phyloP scores from a whole-genome alignment of 2,113 vertebrate genomes.

The Tupaia tana region DNA sequence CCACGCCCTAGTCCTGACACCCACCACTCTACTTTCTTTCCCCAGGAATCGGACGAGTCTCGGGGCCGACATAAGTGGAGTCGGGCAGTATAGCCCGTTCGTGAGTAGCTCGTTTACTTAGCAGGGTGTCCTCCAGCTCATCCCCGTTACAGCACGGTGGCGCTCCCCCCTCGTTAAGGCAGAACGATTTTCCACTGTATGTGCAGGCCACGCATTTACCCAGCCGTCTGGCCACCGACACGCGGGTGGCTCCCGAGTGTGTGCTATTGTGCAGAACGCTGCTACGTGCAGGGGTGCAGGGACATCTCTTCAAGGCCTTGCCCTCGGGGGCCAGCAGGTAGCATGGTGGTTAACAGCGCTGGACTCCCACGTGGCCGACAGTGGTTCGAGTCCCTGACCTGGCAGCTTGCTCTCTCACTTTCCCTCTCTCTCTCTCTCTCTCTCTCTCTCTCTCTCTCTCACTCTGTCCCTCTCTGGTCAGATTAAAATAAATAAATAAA shows the following conservation, averaged over 20 bases:
- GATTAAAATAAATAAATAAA: too few relatives aligned
- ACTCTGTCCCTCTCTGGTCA: too few relatives aligned
- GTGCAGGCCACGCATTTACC: fast-evolving
- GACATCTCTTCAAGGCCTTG: background rate
- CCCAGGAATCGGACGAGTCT: background rate
- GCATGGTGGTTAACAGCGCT: too few relatives aligned
- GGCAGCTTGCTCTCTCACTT: too few relatives aligned
- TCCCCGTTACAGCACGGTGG: background rate
- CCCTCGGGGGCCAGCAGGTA: background rate
- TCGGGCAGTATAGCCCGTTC: background rate
- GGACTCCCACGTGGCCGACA: too few relatives aligned
- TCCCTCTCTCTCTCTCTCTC: too few relatives aligned
- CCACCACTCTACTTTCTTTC: background rate
- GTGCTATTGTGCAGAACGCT: too few relatives aligned
- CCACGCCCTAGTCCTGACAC: background rate
- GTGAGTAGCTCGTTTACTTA: too few relatives aligned
- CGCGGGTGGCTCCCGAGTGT: background rate
- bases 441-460: too few relatives aligned
- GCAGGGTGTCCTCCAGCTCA: background rate
- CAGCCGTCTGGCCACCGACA: background rate
- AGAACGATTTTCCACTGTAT: background rate
- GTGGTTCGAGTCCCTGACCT: too few relatives aligned
- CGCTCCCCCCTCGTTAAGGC: background rate
- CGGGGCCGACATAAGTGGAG: background rate
- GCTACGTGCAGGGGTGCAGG: background rate